These are phyloP conservation scores for Chaetorhynchus papuensis DNA, from an alignment of 2,113 vertebrate genomes.

Conservation along the genomic window DNA sequence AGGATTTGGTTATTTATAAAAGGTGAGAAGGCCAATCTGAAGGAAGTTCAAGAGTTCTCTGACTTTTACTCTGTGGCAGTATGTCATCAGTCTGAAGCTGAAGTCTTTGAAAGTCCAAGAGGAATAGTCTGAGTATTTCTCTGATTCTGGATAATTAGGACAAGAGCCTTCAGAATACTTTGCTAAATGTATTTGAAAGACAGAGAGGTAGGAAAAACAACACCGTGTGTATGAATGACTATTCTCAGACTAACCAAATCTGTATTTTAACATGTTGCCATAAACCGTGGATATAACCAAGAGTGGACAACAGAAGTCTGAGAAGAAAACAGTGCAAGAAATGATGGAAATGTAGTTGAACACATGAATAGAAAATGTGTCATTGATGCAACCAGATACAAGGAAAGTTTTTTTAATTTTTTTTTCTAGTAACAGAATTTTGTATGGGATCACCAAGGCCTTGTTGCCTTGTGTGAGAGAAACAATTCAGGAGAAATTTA, in stretches of 20 bases:
- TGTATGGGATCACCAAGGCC: not conserved
- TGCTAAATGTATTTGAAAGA: not conserved
- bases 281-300: not conserved
- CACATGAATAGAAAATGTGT: not conserved
- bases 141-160: not conserved
- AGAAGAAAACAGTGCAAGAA: not conserved
- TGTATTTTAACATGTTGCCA: not conserved
- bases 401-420: not conserved
- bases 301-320: not conserved
- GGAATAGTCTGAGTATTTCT: not conserved
- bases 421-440: not conserved
- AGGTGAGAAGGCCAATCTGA: not conserved
- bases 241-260: not conserved
- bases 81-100: not conserved
- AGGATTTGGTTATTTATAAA: not conserved
- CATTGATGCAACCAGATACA: not conserved
- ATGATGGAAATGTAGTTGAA: not conserved
- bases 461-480: not conserved
- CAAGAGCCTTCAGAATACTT: not conserved
- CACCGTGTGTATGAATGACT: fast-evolving
- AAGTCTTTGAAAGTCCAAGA: not conserved
- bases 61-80: not conserved
- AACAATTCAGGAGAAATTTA: not conserved
- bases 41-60: not conserved
- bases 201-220: not conserved